These are phyloP conservation scores for Ophraella communa DNA, from an alignment of 2,888 invertebrate species.

Conservation along the genomic window DNA sequence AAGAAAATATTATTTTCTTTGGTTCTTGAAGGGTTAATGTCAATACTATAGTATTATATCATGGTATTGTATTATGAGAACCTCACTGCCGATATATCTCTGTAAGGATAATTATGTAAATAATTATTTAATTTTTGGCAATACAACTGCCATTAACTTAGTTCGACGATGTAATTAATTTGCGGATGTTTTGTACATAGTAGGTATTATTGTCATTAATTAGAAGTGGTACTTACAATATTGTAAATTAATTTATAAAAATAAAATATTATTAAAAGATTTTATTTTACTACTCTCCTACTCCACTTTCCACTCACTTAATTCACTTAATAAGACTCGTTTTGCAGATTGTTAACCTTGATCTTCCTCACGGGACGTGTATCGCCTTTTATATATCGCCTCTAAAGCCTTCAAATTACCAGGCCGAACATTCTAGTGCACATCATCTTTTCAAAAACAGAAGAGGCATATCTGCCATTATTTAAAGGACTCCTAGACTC, in stretches of 20 bases:
- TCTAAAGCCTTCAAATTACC: no score
- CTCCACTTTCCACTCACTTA: no score
- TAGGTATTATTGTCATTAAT: background rate
- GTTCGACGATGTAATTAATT: conserved; percentile 17
- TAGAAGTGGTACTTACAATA: conserved; percentile 14
- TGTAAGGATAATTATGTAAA: conserved; percentile 45
- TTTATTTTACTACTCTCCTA: background rate
- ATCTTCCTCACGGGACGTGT: no score
- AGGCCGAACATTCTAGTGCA: no score
- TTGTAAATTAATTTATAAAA: conserved; percentile 16
- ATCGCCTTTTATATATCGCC: no score
- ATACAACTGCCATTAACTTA: conserved; percentile 18
- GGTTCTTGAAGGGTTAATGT: conserved; percentile 9
- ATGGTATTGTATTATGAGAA: conserved; percentile 42
- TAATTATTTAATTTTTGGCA: conserved; percentile 42
- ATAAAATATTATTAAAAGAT: background rate
- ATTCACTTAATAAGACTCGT: no score
- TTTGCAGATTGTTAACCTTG: no score
- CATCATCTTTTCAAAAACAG: no score
- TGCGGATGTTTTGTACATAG: conserved; percentile 17
- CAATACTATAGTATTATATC: conserved; percentile 36
- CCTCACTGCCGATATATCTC: conserved; percentile 40
- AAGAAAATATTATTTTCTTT: background rate
- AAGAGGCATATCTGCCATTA: no score
- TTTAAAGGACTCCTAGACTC: no score